Evolutionary conservation across 2,888 invertebrate genomes (phyloP).

Genomic region (Sphaerophoria rueppellii): DNA sequence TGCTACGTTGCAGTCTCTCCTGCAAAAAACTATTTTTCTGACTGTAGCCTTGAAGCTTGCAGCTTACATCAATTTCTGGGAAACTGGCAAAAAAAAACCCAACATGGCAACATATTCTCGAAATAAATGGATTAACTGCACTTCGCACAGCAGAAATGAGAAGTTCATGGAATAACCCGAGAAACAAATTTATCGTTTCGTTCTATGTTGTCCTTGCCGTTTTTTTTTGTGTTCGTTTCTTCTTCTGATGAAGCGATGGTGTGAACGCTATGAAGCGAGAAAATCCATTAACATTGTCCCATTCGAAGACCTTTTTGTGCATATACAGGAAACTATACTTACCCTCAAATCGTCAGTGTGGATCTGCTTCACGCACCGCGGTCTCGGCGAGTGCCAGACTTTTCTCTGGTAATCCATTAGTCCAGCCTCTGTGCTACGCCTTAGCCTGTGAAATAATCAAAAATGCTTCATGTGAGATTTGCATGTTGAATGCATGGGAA

Average conservation of each 20-base stretch:
- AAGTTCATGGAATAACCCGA: conserved; percentile 54
- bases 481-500: conserved; percentile 35
- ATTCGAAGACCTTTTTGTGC: conserved; percentile 11
- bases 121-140: conserved; percentile 63
- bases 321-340: conserved; percentile 69
- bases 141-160: conserved; percentile 39
- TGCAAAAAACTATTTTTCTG: background rate
- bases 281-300: conserved; percentile 45
- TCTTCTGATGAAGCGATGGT: conserved; percentile 15
- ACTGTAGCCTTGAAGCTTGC: conserved; percentile 30
- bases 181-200: conserved; percentile 64
- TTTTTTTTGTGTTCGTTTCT: conserved; percentile 27
- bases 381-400: conserved; percentile 85
- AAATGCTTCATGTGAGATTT: conserved; percentile 1
- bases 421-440: conserved; percentile 85
- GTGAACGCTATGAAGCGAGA: conserved; percentile 51
- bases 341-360: conserved; percentile 80
- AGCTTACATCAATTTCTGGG: conserved; percentile 35
- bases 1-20: conserved; percentile 57
- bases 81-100: conserved; percentile 23
- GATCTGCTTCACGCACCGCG: conserved; percentile 83
- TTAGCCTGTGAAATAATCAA: conserved; percentile 82
- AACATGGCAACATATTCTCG: conserved; percentile 56
- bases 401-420: conserved; percentile 84
- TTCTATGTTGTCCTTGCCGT: background rate